Conservation (phyloP, 2,888 invertebrate species). For the Xestoiulus laeticollis region DNA sequence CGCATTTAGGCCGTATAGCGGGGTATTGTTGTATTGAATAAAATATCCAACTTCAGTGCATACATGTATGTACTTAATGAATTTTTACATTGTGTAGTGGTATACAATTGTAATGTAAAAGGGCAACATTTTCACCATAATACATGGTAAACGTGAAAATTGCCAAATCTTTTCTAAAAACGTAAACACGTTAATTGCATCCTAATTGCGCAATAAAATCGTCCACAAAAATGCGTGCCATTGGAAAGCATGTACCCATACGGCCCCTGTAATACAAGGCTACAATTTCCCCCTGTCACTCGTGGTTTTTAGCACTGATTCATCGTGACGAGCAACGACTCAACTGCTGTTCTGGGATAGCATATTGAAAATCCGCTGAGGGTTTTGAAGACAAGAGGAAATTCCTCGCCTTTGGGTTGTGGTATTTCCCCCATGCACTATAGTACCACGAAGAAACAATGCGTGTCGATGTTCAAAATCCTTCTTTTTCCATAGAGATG, state of each 20-base stretch:
- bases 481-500: slow-evolving; percentile 22
- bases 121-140: not conserved
- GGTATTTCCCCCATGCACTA: slow-evolving; percentile 38
- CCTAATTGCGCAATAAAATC: not conserved
- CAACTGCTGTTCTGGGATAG: not conserved
- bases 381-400: slow-evolving; percentile 45
- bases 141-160: not conserved
- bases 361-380: not conserved
- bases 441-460: slow-evolving; percentile 43
- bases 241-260: not conserved
- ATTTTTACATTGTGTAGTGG: too few relatives aligned
- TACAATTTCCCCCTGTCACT: not conserved
- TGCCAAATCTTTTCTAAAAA: too few relatives aligned
- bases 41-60: too few relatives aligned
- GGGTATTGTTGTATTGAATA: too few relatives aligned
- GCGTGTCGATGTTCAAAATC: slow-evolving; percentile 34
- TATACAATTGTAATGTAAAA: too few relatives aligned
- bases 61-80: too few relatives aligned
- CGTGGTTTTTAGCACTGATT: not conserved
- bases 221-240: not conserved
- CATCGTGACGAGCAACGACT: not conserved
- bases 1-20: too few relatives aligned
- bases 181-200: not conserved
- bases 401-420: slow-evolving; percentile 42
- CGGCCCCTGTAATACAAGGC: not conserved